Percentiles rank a stretch among this genome's conserved stretches.
Conservation (phyloP, 1,140 invertebrate genomes). For the Archivesica marissinica region DNA sequence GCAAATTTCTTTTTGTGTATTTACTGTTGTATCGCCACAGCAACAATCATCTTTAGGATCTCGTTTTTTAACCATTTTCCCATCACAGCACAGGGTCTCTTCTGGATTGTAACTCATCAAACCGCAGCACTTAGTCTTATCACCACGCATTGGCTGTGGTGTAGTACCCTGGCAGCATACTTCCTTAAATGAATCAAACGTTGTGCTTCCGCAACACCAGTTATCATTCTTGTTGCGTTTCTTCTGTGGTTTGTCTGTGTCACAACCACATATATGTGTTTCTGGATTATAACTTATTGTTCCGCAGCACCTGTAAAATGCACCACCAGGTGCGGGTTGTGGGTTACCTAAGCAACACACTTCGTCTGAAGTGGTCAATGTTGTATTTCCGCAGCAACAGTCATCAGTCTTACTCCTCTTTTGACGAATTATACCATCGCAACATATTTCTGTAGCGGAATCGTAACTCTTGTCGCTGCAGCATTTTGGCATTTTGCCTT, state of each 20-base stretch:
- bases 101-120: conserved; percentile 24
- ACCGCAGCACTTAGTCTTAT: conserved; percentile 55
- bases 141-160: conserved; percentile 45
- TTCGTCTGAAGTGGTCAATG: conserved; percentile 37
- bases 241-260: conserved; percentile 30
- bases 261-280: conserved; percentile 48
- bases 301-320: conserved; percentile 45
- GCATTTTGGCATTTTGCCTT: conserved; percentile 53
- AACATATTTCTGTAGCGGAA: conserved; percentile 43
- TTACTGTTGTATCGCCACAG: conserved; percentile 56
- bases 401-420: conserved; percentile 44
- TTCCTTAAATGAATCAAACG: conserved; percentile 56
- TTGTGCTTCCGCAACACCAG: conserved; percentile 59
- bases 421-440: conserved; percentile 20
- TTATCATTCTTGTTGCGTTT: conserved; percentile 54
- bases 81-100: conserved; percentile 46
- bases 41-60: conserved; percentile 47
- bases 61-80: conserved; percentile 13
- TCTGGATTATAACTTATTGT: conserved; percentile 55
- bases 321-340: conserved; percentile 40
- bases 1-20: conserved; percentile 52
- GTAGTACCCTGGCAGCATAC: conserved; percentile 58
- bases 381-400: conserved; percentile 60
- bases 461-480: conserved; percentile 47
- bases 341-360: conserved; percentile 58